Conservation (phyloP, 2,888 invertebrate genomes). For the Tryphoninae sp. region DNA sequence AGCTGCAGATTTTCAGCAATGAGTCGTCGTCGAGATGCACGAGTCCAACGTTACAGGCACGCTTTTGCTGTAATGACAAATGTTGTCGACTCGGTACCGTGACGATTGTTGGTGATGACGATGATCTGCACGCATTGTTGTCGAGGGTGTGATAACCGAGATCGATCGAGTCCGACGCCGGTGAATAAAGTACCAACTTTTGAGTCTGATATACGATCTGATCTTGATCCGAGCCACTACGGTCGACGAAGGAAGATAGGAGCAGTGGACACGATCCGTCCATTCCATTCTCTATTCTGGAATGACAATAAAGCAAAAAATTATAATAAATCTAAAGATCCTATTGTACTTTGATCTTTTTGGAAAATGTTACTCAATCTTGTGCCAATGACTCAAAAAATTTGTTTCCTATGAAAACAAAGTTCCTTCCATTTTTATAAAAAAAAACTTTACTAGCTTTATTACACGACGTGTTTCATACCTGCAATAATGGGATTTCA, state of each 20-base stretch:
- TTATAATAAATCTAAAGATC: neutral
- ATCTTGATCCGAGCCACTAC: constrained; percentile 70
- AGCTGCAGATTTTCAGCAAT: constrained; percentile 87
- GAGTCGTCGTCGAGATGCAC: constrained; percentile 83
- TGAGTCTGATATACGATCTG: constrained; percentile 70
- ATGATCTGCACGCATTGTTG: constrained; percentile 75
- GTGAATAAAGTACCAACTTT: constrained; percentile 73
- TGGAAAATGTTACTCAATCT: neutral
- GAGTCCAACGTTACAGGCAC: constrained; percentile 65
- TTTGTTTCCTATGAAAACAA: too few relatives aligned
- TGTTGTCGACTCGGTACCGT: constrained; percentile 62
- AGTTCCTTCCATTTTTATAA: too few relatives aligned
- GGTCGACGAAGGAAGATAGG: constrained; percentile 74
- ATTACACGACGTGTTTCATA: neutral
- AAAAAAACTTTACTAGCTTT: neutral
- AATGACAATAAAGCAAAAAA: constrained; percentile 1
- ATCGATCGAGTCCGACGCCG: constrained; percentile 75
- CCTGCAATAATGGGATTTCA: too few relatives aligned
- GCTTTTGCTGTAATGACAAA: constrained; percentile 62
- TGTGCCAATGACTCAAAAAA: too few relatives aligned
- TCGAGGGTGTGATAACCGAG: constrained; percentile 79
- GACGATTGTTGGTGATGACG: constrained; percentile 71
- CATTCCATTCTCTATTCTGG: constrained; percentile 79
- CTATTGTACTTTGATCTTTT: neutral
- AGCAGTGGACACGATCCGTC: constrained; percentile 77